Evolutionary conservation across 2,888 invertebrate genomes (phyloP).

Genomic region (Brenthis hecate): DNA sequence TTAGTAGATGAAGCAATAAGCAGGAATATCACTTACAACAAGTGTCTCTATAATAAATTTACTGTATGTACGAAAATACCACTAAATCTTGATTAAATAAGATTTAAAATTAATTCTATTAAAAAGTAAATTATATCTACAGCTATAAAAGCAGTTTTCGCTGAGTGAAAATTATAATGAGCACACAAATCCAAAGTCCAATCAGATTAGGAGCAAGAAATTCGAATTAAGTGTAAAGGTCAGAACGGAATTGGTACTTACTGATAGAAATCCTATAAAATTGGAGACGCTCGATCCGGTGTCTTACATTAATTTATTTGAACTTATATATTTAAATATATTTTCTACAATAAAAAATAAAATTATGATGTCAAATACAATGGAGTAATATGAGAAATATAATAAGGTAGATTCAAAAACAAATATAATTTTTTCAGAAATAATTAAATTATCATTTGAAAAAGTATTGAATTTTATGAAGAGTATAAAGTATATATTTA

Average conservation of each 20-base stretch:
- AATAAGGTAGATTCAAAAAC: too few species aligned
- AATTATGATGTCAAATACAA: neutral
- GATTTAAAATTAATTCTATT: too few species aligned
- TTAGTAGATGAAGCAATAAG: too few species aligned
- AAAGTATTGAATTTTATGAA: too few species aligned
- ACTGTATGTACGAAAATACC: too few species aligned
- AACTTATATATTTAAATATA: neutral
- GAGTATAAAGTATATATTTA: too few species aligned
- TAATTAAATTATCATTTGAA: too few species aligned
- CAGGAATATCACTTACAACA: too few species aligned
- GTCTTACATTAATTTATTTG: neutral
- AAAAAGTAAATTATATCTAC: neutral
- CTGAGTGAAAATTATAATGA: neutral
- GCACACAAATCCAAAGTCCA: conserved; percentile 2
- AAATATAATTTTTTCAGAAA: too few species aligned
- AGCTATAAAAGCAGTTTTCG: conserved; percentile 3
- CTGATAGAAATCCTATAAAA: neutral
- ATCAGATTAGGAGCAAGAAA: conserved; percentile 9
- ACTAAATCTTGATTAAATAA: too few species aligned
- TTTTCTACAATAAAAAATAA: neutral
- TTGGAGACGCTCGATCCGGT: neutral
- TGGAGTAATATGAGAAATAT: too few species aligned
- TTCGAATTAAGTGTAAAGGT: conserved; percentile 7
- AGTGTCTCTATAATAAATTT: too few species aligned
- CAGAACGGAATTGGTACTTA: neutral